Evolutionary conservation across 2,888 invertebrate species (phyloP).

Genomic region (Carabus problematicus): DNA sequence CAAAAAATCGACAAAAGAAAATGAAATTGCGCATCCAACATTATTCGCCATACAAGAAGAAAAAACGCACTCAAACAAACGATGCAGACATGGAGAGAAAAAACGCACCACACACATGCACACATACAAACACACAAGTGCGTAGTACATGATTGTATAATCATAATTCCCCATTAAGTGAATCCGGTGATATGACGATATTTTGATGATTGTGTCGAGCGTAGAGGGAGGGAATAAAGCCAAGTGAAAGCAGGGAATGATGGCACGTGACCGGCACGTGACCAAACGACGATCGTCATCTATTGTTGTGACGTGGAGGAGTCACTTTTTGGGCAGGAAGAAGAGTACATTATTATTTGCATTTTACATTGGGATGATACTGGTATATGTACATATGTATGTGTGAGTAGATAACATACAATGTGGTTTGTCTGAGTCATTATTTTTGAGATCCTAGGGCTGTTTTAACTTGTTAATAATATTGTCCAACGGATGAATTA

Average conservation of each 20-base stretch:
- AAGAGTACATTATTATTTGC: constrained; percentile 27
- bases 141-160: constrained; percentile 19
- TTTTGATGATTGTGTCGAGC: background rate
- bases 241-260: background rate
- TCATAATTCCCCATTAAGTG: constrained; percentile 24
- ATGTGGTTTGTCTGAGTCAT: too few relatives aligned
- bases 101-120: background rate
- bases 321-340: constrained; percentile 29
- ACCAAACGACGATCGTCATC: constrained; percentile 23
- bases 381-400: too few relatives aligned
- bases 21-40: too few relatives aligned
- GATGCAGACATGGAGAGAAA: too few relatives aligned
- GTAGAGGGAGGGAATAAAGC: background rate
- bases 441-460: too few relatives aligned
- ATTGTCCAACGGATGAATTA: too few relatives aligned
- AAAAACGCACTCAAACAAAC: too few relatives aligned
- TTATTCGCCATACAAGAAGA: too few relatives aligned
- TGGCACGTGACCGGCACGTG: constrained; percentile 52
- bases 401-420: too few relatives aligned
- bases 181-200: constrained; percentile 18
- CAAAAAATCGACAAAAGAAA: background rate
- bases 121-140: constrained; percentile 11
- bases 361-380: constrained; percentile 6
- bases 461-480: too few relatives aligned
- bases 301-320: constrained; percentile 16